Evolutionary conservation across 2,113 vertebrate genomes (phyloP).

Genomic region (Nycticorax nycticorax): DNA sequence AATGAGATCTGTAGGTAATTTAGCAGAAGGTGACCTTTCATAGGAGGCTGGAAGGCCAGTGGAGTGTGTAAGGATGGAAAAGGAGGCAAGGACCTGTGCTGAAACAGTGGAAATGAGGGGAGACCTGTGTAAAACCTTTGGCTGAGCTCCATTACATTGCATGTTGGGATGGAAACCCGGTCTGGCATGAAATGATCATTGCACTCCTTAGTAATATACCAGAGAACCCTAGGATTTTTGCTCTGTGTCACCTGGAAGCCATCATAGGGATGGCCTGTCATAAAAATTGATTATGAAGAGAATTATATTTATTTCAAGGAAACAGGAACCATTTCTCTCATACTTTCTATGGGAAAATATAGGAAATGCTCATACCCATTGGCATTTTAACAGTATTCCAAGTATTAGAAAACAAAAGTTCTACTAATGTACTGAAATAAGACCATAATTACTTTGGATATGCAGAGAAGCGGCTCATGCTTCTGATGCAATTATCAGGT

Average conservation of each 20-base stretch:
- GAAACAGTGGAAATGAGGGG: background rate
- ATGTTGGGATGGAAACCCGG: background rate
- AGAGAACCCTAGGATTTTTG: background rate
- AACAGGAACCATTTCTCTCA: background rate
- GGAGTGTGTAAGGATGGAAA: background rate
- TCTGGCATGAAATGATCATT: background rate
- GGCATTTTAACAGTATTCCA: background rate
- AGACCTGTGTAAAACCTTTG: background rate
- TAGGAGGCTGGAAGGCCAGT: background rate
- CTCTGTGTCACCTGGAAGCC: background rate
- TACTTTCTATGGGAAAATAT: background rate
- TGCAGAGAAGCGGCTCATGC: background rate
- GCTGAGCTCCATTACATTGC: background rate
- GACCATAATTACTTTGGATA: background rate
- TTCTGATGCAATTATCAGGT: background rate
- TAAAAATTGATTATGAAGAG: background rate
- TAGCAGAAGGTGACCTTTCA: slow-evolving; percentile 20
- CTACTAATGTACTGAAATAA: background rate
- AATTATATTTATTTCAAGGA: background rate
- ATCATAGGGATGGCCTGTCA: background rate
- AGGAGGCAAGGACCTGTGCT: background rate
- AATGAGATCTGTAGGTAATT: background rate
- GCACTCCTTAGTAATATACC: background rate
- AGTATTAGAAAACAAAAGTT: background rate
- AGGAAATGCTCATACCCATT: background rate